phyloP scores from a whole-genome alignment of 2,113 vertebrate species.

The Galeopterus variegatus region DNA sequence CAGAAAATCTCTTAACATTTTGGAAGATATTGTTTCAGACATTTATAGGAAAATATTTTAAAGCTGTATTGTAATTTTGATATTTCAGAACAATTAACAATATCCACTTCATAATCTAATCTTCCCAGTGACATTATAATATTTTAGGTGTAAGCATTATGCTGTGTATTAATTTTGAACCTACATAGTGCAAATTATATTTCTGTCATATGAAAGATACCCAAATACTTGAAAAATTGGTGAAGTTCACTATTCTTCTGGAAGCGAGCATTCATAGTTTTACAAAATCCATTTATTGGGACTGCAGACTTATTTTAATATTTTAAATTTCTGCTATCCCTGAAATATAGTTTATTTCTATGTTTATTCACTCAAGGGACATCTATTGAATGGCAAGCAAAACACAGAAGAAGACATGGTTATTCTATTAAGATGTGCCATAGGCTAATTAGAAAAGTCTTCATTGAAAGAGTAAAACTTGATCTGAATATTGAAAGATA shows the following conservation, averaged over 20 bases:
- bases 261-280: not conserved
- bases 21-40: not conserved
- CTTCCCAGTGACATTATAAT: not conserved
- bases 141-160: not conserved
- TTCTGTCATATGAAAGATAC: not conserved
- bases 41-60: not conserved
- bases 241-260: not conserved
- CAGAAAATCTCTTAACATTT: not conserved
- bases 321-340: not conserved
- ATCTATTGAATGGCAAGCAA: not conserved
- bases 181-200: not conserved
- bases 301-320: not conserved
- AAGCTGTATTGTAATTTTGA: not conserved
- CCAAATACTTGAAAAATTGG: conserved; percentile 5
- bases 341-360: not conserved
- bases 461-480: not conserved
- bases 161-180: not conserved
- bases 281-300: not conserved
- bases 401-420: not conserved
- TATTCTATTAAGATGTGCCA: not conserved
- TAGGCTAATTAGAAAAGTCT: not conserved
- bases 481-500: not conserved
- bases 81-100: not conserved
- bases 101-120: not conserved
- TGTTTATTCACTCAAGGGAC: not conserved